Percentiles rank a stretch among this genome's conserved stretches.
Conservation (phyloP, 2,113 vertebrate species). For the Ancistrus triradiatus region DNA sequence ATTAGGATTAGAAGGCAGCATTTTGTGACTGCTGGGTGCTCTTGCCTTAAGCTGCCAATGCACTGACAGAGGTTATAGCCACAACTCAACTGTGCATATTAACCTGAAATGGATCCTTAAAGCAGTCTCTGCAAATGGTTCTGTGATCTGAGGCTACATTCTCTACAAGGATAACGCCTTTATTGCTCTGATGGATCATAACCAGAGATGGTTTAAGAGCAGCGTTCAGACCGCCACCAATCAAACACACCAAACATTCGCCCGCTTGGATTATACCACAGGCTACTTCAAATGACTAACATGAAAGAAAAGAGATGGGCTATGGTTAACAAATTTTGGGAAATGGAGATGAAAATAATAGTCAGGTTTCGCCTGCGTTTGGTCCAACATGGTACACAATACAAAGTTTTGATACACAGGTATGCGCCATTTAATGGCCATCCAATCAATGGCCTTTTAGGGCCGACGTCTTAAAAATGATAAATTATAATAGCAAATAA, state of each 20-base stretch:
- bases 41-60: conserved; percentile 13
- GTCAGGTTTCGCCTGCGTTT: too few species aligned
- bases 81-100: background rate
- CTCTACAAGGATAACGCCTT: background rate
- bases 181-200: background rate
- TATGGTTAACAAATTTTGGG: too few species aligned
- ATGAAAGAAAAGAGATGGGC: too few species aligned
- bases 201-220: background rate
- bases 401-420: too few species aligned
- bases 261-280: background rate
- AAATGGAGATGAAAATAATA: too few species aligned
- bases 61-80: background rate
- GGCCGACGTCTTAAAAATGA: too few species aligned
- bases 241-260: background rate
- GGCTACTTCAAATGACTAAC: too few species aligned
- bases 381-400: too few species aligned
- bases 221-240: background rate
- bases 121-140: background rate
- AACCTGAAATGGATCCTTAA: background rate
- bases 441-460: too few species aligned
- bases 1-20: background rate
- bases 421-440: too few species aligned
- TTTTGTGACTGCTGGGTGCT: background rate
- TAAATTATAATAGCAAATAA: too few species aligned
- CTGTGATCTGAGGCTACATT: background rate